These are phyloP conservation scores for Oenanthe oenanthe DNA, from an alignment of 2,113 vertebrate genomes.

Conservation along the genomic window DNA sequence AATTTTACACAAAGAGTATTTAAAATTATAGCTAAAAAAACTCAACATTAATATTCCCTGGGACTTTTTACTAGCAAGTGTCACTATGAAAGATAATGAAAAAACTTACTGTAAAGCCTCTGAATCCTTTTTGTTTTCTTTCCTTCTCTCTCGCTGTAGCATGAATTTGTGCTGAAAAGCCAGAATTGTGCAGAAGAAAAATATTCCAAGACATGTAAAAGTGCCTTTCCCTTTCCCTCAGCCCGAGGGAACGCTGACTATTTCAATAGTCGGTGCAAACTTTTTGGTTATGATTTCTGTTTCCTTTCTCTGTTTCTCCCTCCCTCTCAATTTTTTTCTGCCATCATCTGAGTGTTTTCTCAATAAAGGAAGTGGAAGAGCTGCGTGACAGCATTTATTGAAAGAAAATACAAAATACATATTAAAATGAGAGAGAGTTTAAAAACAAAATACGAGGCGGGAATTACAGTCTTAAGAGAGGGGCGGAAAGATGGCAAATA, in stretches of 20 bases:
- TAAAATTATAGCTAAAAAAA: background rate
- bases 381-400: constrained; percentile 12
- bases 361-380: constrained; percentile 48
- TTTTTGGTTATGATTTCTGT: constrained; percentile 56
- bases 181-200: constrained; percentile 26
- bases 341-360: constrained; percentile 33
- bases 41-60: background rate
- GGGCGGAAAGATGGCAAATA: background rate
- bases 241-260: constrained; percentile 45
- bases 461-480: background rate
- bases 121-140: constrained; percentile 9
- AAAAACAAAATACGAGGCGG: background rate
- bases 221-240: background rate
- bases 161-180: constrained; percentile 37
- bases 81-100: background rate
- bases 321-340: constrained; percentile 48
- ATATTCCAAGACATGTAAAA: constrained; percentile 48
- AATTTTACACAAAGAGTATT: background rate
- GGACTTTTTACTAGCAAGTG: background rate
- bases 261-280: constrained; percentile 55
- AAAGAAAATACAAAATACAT: constrained; percentile 23
- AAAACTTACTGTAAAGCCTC: constrained; percentile 49
- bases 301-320: constrained; percentile 61
- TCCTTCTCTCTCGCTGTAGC: background rate
- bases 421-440: background rate